A percentile compares a stretch with the other conserved stretches of the same genome.
Conservation (phyloP, 2,797 vertebrate species). For the Hydrolagus colliei region DNA sequence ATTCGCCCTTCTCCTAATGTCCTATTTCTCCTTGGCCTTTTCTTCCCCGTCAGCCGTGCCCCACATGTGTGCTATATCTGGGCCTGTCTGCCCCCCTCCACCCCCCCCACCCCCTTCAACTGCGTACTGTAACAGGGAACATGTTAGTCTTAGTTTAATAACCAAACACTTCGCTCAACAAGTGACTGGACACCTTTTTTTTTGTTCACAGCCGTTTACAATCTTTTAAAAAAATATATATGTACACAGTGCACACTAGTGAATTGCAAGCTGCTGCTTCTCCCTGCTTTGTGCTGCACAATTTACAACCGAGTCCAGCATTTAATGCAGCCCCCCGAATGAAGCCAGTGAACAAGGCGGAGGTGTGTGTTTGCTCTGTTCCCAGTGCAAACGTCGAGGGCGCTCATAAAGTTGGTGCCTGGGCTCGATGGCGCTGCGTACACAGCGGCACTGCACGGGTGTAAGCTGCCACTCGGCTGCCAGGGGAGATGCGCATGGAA, state of each 20-base stretch:
- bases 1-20: background rate
- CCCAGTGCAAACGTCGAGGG: background rate
- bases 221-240: too few relatives aligned
- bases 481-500: background rate
- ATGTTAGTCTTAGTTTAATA: too few relatives aligned
- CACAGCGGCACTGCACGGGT: background rate
- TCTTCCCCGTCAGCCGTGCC: background rate
- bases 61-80: too few relatives aligned
- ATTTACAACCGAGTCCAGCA: background rate
- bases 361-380: background rate
- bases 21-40: background rate
- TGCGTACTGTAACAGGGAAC: too few relatives aligned
- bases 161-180: too few relatives aligned
- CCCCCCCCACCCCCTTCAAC: too few relatives aligned
- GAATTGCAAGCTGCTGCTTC: background rate
- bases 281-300: background rate
- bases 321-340: background rate
- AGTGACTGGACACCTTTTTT: background rate
- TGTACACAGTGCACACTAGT: too few relatives aligned
- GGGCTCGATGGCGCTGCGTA: background rate
- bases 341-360: background rate
- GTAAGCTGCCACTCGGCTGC: background rate
- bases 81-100: too few relatives aligned
- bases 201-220: too few relatives aligned
- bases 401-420: conserved; percentile 9